Evolutionary conservation across 1,140 invertebrate genomes (phyloP).

Genomic region (Scaptomyza pallida): DNA sequence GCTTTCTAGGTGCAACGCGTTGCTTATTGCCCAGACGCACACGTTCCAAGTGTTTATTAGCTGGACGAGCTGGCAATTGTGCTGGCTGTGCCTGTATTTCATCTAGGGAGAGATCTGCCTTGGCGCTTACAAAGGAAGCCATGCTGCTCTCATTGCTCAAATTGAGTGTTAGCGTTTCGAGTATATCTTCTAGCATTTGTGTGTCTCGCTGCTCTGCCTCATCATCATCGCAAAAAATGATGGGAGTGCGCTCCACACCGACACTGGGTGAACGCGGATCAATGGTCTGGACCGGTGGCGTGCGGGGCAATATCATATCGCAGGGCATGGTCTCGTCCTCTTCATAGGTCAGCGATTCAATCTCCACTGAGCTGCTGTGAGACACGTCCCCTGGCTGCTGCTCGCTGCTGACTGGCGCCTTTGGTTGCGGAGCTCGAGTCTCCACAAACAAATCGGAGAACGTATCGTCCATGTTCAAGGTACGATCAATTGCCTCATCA

Average conservation of each 20-base stretch:
- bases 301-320: constrained; percentile 33
- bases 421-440: constrained; percentile 45
- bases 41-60: constrained; percentile 77
- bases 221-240: constrained; percentile 82
- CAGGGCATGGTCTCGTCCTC: constrained; percentile 71
- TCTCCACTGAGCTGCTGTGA: constrained; percentile 66
- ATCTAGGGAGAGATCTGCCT: constrained; percentile 31
- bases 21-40: constrained; percentile 66
- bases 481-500: constrained; percentile 74
- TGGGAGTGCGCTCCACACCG: constrained; percentile 84
- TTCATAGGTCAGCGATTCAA: constrained; percentile 59
- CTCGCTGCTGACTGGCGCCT: neutral
- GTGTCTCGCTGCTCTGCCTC: constrained; percentile 66
- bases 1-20: constrained; percentile 57
- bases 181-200: constrained; percentile 72
- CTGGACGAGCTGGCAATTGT: constrained; percentile 13
- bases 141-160: constrained; percentile 65
- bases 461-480: constrained; percentile 76
- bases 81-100: constrained; percentile 5
- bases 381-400: constrained; percentile 17
- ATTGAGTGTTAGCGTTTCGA: constrained; percentile 73
- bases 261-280: constrained; percentile 84
- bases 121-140: constrained; percentile 55
- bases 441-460: constrained; percentile 79
- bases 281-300: constrained; percentile 37